Conservation (phyloP, 2,888 invertebrate genomes). For the Neocrepidodera transversa region DNA sequence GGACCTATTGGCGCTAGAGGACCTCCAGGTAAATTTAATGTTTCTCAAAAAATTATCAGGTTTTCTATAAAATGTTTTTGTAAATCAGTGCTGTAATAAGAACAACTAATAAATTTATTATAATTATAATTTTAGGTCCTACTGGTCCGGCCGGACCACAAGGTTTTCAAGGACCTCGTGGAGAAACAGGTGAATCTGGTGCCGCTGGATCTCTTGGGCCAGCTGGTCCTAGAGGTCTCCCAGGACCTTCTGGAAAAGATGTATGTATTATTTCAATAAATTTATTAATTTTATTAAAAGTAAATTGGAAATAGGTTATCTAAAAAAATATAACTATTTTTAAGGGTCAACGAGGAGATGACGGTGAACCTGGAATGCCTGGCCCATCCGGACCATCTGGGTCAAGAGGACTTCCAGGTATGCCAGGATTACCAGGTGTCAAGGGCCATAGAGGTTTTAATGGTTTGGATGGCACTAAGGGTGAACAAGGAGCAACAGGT, state of each 20-base stretch:
- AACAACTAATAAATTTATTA: neutral
- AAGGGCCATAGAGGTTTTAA: constrained; percentile 85
- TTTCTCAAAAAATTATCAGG: too few species aligned
- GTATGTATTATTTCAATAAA: too few species aligned
- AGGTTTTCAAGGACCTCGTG: constrained; percentile 84
- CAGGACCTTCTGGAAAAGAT: constrained; percentile 78
- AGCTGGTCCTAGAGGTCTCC: constrained; percentile 70
- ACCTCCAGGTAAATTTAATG: constrained; percentile 60
- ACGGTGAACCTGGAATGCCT: constrained; percentile 78
- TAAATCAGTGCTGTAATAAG: too few species aligned
- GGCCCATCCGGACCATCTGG: constrained; percentile 78
- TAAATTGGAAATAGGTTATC: neutral
- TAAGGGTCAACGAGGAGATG: constrained; percentile 79
- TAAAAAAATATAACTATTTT: too few species aligned
- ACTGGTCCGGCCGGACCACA: constrained; percentile 72
- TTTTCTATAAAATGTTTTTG: too few species aligned
- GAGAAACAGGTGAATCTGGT: constrained; percentile 81
- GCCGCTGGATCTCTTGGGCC: constrained; percentile 67
- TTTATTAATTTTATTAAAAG: neutral
- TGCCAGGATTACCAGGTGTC: constrained; percentile 81
- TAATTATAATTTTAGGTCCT: constrained; percentile 61
- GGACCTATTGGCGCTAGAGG: constrained; percentile 84
- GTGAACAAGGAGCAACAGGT: constrained; percentile 77
- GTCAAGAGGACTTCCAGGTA: constrained; percentile 73
- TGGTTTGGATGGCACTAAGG: constrained; percentile 82